Conservation (phyloP, 2,888 invertebrate genomes). For the Stictocephala bisonia region DNA sequence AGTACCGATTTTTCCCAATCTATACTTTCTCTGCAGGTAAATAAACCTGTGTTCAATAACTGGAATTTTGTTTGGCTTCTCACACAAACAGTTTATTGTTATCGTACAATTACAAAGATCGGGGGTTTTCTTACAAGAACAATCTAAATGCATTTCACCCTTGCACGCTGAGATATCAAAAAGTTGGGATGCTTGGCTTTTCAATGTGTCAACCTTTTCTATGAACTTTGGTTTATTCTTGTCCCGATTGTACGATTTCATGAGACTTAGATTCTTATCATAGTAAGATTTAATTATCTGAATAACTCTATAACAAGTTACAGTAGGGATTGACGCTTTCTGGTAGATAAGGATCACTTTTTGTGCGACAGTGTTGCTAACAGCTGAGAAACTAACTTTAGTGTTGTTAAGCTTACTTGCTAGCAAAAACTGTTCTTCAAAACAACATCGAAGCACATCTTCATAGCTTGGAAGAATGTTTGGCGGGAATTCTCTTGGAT, state of each 20-base stretch:
- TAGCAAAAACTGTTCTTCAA: conserved; percentile 31
- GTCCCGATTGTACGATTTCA: conserved; percentile 36
- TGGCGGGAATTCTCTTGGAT: conserved; percentile 30
- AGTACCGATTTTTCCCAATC: conserved; percentile 17
- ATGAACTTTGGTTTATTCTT: conserved; percentile 32
- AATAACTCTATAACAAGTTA: conserved; percentile 17
- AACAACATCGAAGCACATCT: conserved; percentile 41
- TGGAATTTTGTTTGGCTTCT: conserved; percentile 33
- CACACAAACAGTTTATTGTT: conserved; percentile 4
- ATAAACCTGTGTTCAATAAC: conserved; percentile 26
- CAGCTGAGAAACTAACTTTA: conserved; percentile 26
- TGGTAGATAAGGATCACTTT: conserved; percentile 24
- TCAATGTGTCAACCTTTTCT: conserved; percentile 32
- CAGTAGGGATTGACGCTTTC: conserved; percentile 43
- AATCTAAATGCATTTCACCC: not conserved
- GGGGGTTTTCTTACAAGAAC: conserved; percentile 3
- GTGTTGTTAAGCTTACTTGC: conserved; percentile 30
- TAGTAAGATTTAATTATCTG: conserved; percentile 31
- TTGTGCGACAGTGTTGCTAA: not conserved
- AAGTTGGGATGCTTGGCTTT: conserved; percentile 22
- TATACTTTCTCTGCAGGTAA: conserved; percentile 28
- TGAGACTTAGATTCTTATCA: conserved; percentile 33
- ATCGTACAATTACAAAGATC: conserved; percentile 34
- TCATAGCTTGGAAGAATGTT: conserved; percentile 39
- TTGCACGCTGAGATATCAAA: conserved; percentile 33